A percentile compares a stretch with the other conserved stretches of the same genome.
phyloP scores from a whole-genome alignment of 1,140 invertebrate species.

The Psix sp. region DNA sequence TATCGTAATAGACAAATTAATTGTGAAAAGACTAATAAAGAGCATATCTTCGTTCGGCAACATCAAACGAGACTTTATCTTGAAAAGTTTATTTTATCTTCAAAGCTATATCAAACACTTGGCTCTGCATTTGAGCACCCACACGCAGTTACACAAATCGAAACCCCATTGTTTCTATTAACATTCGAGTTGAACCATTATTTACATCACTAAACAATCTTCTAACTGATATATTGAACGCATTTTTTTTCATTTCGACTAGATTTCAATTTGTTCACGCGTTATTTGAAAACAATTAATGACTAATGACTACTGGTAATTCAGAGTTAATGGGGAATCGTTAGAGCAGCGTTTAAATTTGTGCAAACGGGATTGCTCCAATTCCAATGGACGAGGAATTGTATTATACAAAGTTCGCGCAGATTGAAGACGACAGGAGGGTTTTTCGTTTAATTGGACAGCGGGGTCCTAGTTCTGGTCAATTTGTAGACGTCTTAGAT shows the following conservation, averaged over 20 bases:
- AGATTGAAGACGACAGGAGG: conserved; percentile 40
- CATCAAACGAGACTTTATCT: too few species aligned
- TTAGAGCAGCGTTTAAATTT: conserved; percentile 25
- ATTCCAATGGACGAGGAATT: conserved; percentile 17
- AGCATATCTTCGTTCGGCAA: too few species aligned
- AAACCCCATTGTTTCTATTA: conserved; percentile 32
- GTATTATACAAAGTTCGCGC: conserved; percentile 31
- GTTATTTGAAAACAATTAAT: conserved; percentile 21
- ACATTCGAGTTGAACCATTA: conserved; percentile 18
- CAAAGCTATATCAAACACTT: too few species aligned
- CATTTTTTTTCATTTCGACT: conserved; percentile 2
- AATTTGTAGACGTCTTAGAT: conserved; percentile 57
- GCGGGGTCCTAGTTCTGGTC: conserved; percentile 50
- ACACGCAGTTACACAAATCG: conserved; percentile 21
- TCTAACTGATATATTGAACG: too few species aligned
- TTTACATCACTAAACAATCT: conserved; percentile 18
- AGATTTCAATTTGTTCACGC: not conserved
- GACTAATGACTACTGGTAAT: conserved; percentile 13
- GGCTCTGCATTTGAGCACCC: conserved; percentile 8
- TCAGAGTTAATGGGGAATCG: conserved; percentile 21
- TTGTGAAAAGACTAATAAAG: too few species aligned
- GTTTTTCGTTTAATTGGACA: conserved; percentile 54
- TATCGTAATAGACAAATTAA: too few species aligned
- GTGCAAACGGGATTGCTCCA: conserved; percentile 15
- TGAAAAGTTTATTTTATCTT: too few species aligned